Percentiles rank a stretch among this genome's conserved stretches.
Evolutionary conservation across 2,888 invertebrate species (phyloP).

Genomic region (Tinea pellionella): DNA sequence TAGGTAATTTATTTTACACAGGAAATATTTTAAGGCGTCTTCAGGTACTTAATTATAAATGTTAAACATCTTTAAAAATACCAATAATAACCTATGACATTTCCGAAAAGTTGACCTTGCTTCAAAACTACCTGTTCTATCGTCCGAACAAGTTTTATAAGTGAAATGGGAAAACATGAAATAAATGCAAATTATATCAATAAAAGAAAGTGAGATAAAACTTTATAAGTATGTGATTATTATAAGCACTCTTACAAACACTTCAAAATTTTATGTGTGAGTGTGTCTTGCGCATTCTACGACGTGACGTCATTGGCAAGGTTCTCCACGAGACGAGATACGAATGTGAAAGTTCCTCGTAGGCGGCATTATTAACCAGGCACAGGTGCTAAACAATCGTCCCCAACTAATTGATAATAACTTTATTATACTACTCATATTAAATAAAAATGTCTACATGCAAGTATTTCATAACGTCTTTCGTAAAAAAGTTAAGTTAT

Average conservation of each 20-base stretch:
- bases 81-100: neutral
- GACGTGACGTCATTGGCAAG: slow-evolving; percentile 48
- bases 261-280: slow-evolving; percentile 14
- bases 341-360: slow-evolving; percentile 64
- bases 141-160: neutral
- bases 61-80: neutral
- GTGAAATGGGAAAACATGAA: neutral
- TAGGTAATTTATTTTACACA: neutral
- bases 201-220: neutral
- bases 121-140: neutral
- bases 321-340: slow-evolving; percentile 48
- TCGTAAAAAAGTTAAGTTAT: slow-evolving; percentile 1
- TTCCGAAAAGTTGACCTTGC: neutral
- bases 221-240: neutral
- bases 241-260: neutral
- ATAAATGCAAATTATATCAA: neutral
- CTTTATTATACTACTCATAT: neutral
- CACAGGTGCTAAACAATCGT: slow-evolving; percentile 51
- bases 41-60: neutral
- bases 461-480: slow-evolving; percentile 1
- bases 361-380: slow-evolving; percentile 37
- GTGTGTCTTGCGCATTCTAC: slow-evolving; percentile 25
- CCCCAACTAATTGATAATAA: neutral
- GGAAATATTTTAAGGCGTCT: slow-evolving; percentile 12
- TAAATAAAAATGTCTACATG: neutral